These are phyloP conservation scores for Arctocebus calabarensis DNA, from an alignment of 2,797 vertebrate genomes.

Conservation along the genomic window DNA sequence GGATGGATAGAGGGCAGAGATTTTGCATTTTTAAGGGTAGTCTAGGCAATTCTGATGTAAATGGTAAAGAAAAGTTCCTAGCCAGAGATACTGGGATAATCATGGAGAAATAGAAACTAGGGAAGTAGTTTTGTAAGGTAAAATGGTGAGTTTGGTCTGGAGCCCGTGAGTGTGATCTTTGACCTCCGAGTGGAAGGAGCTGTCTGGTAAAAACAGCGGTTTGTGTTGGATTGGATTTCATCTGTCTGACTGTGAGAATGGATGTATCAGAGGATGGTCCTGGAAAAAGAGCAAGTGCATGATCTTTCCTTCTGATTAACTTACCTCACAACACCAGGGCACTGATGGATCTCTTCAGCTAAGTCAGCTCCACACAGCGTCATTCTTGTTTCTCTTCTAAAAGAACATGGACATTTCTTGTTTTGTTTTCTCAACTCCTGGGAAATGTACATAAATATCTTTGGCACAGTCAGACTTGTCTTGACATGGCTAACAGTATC, in stretches of 20 bases:
- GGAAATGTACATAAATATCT: constrained; percentile 21
- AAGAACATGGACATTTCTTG: constrained; percentile 53
- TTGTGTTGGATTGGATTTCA: not conserved
- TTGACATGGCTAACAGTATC: not conserved
- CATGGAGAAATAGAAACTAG: constrained; percentile 12
- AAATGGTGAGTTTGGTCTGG: not conserved
- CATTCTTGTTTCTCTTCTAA: constrained; percentile 7
- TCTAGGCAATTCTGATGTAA: not conserved
- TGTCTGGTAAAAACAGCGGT: constrained; percentile 1
- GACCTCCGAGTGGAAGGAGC: not conserved
- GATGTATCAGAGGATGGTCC: not conserved
- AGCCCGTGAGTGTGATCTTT: not conserved
- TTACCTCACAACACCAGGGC: not conserved
- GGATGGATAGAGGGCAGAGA: not conserved
- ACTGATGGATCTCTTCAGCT: not conserved
- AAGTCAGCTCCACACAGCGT: not conserved
- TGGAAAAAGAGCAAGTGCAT: not conserved
- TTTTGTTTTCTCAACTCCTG: constrained; percentile 61
- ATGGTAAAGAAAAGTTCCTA: not conserved
- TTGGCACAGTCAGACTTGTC: not conserved
- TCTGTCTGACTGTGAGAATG: not conserved
- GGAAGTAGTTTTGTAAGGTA: not conserved
- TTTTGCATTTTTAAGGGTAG: not conserved
- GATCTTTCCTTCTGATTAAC: constrained; percentile 32
- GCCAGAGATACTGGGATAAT: not conserved